Base-by-base conservation (phyloP, 64 coral and sea anemone species). In the Platygyra sinensis region DNA sequence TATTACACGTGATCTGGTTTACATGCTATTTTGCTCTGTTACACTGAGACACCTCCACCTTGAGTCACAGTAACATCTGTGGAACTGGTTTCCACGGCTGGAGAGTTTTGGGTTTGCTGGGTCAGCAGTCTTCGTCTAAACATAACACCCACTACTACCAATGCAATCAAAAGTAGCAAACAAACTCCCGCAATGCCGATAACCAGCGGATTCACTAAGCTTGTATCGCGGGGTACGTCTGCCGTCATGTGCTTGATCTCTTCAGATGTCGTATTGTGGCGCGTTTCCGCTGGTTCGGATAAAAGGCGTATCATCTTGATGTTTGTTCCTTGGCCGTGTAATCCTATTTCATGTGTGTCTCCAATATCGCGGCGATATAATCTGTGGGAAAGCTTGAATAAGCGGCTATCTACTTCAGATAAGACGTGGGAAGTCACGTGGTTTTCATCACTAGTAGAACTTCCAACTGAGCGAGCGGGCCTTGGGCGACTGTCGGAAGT, bases 181-280 rank as follows among this genome's bases (percentile, higher is more conserved):
- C 97, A 99, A 33, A 99, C 63, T n/a, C 60, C 91, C 24, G 91
- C 73, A 76, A 99, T 93, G 27, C 91, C 97, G 72, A 99, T 91
- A 22, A 99, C 91, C 83, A 99, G 78, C 90, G 94, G 94, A 24
- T 99, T 99, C 13, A 99, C 62, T 67, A 97, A 74, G 72, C 76
- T 83, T 36, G 60, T 25, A 82, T 80, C 50, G 29, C 13, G 80
- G 71, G 80, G 30, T 85, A 19, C 27, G 33, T 32, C 79, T 49
- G 24, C 50, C 57, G 62, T 22, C 13, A 15, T 52, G 60, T 51
- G 31, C 62, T 49, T 64, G 16, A 33, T 52, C 71, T 77, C 75
- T 17, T 50, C 27, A 20, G 50, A 67, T 60, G 63, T 42, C 46
- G 67, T 12, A 67, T 86, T 62, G 30, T 22, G 60, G 51, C 71